Evolutionary conservation across 2,888 invertebrate species (phyloP).

Genomic region (Drosophila algonquin): DNA sequence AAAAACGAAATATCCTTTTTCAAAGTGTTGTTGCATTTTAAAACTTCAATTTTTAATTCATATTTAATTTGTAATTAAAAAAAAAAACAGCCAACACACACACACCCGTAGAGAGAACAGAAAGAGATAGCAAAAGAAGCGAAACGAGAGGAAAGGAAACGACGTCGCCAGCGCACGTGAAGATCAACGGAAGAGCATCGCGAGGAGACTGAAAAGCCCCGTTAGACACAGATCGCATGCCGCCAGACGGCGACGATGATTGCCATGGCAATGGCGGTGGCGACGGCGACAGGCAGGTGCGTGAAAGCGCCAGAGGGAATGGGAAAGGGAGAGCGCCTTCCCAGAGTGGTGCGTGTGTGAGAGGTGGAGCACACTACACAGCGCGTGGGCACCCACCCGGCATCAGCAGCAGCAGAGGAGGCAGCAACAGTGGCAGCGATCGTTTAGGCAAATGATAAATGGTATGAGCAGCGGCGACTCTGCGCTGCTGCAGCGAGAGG

Average conservation of each 20-base stretch:
- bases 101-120: conserved; percentile 6
- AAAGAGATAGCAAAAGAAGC: not conserved
- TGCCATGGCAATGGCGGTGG: conserved; percentile 5
- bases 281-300: conserved; percentile 5
- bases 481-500: not conserved
- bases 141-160: conserved; percentile 1
- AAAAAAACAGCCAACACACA: not conserved
- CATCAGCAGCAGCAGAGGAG: not conserved
- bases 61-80: not conserved
- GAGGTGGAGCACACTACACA: not conserved
- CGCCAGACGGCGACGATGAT: conserved; percentile 18
- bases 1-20: not conserved
- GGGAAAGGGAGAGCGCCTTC: not conserved
- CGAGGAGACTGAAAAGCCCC: conserved; percentile 65
- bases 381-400: conserved; percentile 1
- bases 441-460: conserved; percentile 71
- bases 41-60: not conserved
- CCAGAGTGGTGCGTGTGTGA: not conserved
- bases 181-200: conserved; percentile 76
- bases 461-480: conserved; percentile 27
- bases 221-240: conserved; percentile 23
- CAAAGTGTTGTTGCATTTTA: not conserved
- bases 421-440: conserved; percentile 28
- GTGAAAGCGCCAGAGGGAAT: not conserved
- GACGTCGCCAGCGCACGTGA: conserved; percentile 53